A percentile compares a stretch with the other conserved stretches of the same genome.
phyloP scores from a whole-genome alignment of 2,888 invertebrate species.

The Noctua comes region DNA sequence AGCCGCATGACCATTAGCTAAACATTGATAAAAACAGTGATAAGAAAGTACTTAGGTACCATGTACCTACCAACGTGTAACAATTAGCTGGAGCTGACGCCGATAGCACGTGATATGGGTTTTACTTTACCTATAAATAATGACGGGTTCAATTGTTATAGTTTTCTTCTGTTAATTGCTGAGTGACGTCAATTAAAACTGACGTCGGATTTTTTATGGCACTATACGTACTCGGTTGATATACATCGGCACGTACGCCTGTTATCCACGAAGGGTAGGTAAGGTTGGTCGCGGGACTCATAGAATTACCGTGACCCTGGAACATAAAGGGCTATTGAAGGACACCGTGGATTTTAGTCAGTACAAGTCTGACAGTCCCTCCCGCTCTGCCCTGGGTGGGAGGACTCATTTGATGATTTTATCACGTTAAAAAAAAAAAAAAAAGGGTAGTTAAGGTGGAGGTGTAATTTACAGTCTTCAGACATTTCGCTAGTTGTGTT shows the following conservation, averaged over 20 bases:
- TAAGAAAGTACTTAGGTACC: slow-evolving; percentile 38
- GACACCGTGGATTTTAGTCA: too few species aligned
- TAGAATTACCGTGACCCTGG: too few species aligned
- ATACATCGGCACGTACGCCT: neutral
- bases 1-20: slow-evolving; percentile 38
- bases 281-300: too few species aligned
- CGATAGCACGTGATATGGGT: slow-evolving; percentile 31
- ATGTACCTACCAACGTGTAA: neutral
- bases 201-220: neutral
- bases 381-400: too few species aligned
- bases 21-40: slow-evolving; percentile 57
- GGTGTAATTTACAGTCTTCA: too few species aligned
- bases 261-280: neutral
- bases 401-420: too few species aligned
- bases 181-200: neutral
- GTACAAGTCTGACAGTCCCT: too few species aligned
- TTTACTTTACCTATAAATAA: neutral
- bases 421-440: too few species aligned
- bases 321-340: too few species aligned
- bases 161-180: slow-evolving; percentile 2
- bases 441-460: too few species aligned
- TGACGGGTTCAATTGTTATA: neutral
- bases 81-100: slow-evolving; percentile 32
- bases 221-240: neutral
- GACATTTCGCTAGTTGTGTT: too few species aligned